Conservation (phyloP, 92 coral and sea anemone species). For the Hydrozoanthus gracilis region DNA sequence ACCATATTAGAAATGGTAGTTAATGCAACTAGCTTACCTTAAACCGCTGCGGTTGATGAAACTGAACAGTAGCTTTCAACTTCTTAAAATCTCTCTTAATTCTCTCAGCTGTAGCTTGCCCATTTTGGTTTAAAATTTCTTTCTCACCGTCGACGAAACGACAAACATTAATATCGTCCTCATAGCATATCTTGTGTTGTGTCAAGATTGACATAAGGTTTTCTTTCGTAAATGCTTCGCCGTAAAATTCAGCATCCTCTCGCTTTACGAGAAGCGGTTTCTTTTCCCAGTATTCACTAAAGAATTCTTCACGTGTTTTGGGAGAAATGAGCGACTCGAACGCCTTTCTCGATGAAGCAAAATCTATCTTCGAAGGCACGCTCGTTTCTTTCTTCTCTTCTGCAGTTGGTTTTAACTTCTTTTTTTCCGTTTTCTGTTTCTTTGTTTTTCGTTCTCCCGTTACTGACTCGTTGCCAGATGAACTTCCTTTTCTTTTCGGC, state of each 20-base stretch:
- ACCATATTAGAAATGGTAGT: too few relatives aligned
- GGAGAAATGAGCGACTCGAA: constrained; percentile 81
- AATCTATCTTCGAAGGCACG: constrained; percentile 64
- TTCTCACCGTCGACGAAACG: constrained; percentile 85
- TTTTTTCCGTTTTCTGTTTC: constrained; percentile 58
- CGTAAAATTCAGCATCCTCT: constrained; percentile 76
- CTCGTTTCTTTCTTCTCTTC: constrained; percentile 51
- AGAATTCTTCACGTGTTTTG: constrained; percentile 68
- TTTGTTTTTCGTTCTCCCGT: constrained; percentile 34
- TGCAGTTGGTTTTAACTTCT: constrained; percentile 69
- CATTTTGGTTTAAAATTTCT: constrained; percentile 65
- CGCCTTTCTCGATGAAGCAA: constrained; percentile 68
- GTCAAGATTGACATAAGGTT: constrained; percentile 72
- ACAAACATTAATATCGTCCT: constrained; percentile 75
- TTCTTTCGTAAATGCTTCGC: constrained; percentile 69
- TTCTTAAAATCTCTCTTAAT: constrained; percentile 75
- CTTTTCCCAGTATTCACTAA: constrained; percentile 89
- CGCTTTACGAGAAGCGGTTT: constrained; percentile 80
- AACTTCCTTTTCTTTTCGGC: constrained; percentile 82
- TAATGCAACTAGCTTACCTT: constrained; percentile 61
- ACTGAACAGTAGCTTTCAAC: constrained; percentile 73
- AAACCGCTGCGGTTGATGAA: constrained; percentile 91
- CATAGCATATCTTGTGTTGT: constrained; percentile 73
- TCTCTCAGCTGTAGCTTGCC: constrained; percentile 56
- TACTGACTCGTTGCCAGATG: constrained; percentile 60